Percentiles rank a stretch among this genome's conserved stretches.
Evolutionary conservation across 2,888 invertebrate species (phyloP).

Genomic region (Epinotia brunnichana): DNA sequence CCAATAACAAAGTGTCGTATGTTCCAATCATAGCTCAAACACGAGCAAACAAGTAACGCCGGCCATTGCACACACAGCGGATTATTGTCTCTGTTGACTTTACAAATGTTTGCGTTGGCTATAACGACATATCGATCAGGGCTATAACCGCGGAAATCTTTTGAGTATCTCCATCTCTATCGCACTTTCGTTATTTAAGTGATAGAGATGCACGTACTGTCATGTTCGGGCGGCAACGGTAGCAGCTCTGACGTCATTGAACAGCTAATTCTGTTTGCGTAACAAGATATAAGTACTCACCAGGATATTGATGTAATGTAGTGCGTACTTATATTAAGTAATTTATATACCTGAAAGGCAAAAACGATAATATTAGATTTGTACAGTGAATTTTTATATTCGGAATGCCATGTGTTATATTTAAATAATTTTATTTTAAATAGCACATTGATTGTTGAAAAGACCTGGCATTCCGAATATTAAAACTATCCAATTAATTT

Average conservation of each 20-base stretch:
- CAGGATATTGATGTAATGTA: background rate
- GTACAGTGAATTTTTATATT: too few relatives aligned
- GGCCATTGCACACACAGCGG: background rate
- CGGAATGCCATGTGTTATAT: too few relatives aligned
- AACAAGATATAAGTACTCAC: background rate
- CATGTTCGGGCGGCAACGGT: too few relatives aligned
- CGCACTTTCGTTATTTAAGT: too few relatives aligned
- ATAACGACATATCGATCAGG: slow-evolving; percentile 10
- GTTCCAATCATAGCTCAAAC: slow-evolving; percentile 5
- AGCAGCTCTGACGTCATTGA: background rate
- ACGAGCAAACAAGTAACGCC: slow-evolving; percentile 15
- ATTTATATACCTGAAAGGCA: background rate
- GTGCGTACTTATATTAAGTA: background rate
- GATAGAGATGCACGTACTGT: too few relatives aligned
- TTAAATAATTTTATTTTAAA: too few relatives aligned
- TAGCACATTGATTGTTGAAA: too few relatives aligned
- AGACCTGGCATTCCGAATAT: too few relatives aligned
- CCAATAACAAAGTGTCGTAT: background rate
- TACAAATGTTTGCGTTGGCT: slow-evolving; percentile 26
- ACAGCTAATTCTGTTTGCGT: background rate
- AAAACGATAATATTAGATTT: background rate
- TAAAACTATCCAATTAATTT: too few relatives aligned
- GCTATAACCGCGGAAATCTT: too few relatives aligned
- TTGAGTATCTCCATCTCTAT: too few relatives aligned
- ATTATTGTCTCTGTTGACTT: slow-evolving; percentile 31